Evolutionary conservation across 2,797 vertebrate species (phyloP).

Genomic region (Pampus argenteus): DNA sequence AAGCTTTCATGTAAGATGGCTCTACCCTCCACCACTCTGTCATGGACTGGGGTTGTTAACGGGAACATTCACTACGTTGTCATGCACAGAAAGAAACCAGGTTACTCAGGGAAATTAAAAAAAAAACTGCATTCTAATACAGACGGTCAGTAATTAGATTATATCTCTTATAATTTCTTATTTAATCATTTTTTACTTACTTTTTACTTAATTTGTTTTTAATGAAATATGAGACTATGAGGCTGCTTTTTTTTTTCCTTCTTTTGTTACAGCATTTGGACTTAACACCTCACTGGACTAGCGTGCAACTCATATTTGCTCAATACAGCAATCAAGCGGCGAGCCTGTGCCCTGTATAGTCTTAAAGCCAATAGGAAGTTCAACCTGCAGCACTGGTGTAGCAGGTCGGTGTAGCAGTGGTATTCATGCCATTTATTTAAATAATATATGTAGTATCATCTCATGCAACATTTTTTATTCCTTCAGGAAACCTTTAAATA

Average conservation of each 20-base stretch:
- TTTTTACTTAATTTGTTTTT: not conserved
- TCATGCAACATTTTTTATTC: not conserved
- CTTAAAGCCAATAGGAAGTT: not conserved
- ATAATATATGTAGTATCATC: slow-evolving; percentile 7
- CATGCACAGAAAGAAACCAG: slow-evolving; percentile 19
- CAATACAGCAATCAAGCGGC: not conserved
- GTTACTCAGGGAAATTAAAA: not conserved
- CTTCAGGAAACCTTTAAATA: not conserved
- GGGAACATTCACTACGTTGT: slow-evolving; percentile 30
- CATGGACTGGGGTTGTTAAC: slow-evolving; percentile 48
- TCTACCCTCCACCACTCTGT: slow-evolving; percentile 52
- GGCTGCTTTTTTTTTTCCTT: not conserved
- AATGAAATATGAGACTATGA: no score
- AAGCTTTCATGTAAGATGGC: slow-evolving; percentile 63
- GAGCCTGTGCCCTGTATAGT: not conserved
- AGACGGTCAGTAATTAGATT: slow-evolving; percentile 20
- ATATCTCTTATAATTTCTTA: not conserved
- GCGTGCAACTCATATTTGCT: not conserved
- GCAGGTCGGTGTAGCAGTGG: not conserved
- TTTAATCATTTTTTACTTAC: not conserved
- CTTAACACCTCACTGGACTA: no score
- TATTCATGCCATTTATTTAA: not conserved
- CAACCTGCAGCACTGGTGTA: not conserved
- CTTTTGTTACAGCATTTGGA: not conserved
- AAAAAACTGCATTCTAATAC: not conserved